These are phyloP conservation scores for Leptoteleia sp. DNA, from an alignment of 1,140 invertebrate genomes.

Conservation along the genomic window DNA sequence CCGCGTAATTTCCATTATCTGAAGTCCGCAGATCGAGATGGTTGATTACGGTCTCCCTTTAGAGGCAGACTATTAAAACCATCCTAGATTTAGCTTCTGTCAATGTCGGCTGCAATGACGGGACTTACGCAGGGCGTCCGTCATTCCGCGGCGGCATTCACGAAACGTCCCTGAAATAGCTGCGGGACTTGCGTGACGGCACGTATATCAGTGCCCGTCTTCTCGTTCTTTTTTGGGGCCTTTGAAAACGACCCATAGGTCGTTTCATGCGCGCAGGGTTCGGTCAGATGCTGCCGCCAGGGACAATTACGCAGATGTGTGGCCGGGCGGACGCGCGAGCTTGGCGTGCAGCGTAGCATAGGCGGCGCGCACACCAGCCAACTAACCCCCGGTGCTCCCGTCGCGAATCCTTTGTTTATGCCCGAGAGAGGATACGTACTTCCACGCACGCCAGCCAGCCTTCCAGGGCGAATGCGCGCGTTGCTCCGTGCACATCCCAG, in stretches of 20 bases:
- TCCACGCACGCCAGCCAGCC: slow-evolving; percentile 62
- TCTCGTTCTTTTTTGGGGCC: slow-evolving; percentile 54
- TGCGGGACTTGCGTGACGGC: slow-evolving; percentile 61
- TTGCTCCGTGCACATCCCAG: no score
- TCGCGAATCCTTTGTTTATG: slow-evolving; percentile 65
- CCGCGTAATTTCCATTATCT: slow-evolving; percentile 15
- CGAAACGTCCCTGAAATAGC: slow-evolving; percentile 63
- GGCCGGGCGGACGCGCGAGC: slow-evolving; percentile 72
- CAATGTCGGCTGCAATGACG: slow-evolving; percentile 50
- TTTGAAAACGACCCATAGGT: slow-evolving; percentile 57
- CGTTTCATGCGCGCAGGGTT: slow-evolving; percentile 61
- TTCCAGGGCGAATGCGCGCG: slow-evolving; percentile 20
- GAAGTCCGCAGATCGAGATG: slow-evolving; percentile 5
- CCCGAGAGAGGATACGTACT: slow-evolving; percentile 55
- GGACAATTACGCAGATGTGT: slow-evolving; percentile 82
- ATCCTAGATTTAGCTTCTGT: slow-evolving; percentile 45
- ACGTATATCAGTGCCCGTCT: slow-evolving; percentile 63
- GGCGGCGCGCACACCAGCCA: slow-evolving; percentile 44
- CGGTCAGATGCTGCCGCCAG: slow-evolving; percentile 79
- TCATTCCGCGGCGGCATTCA: slow-evolving; percentile 52
- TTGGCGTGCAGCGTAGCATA: slow-evolving; percentile 68
- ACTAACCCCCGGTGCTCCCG: slow-evolving; percentile 58
- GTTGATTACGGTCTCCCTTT: slow-evolving; percentile 22
- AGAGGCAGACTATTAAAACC: slow-evolving; percentile 34
- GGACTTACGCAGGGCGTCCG: slow-evolving; percentile 47